These are phyloP conservation scores for Pseudochirops corinnae DNA, from an alignment of 2,797 vertebrate species.

Conservation along the genomic window DNA sequence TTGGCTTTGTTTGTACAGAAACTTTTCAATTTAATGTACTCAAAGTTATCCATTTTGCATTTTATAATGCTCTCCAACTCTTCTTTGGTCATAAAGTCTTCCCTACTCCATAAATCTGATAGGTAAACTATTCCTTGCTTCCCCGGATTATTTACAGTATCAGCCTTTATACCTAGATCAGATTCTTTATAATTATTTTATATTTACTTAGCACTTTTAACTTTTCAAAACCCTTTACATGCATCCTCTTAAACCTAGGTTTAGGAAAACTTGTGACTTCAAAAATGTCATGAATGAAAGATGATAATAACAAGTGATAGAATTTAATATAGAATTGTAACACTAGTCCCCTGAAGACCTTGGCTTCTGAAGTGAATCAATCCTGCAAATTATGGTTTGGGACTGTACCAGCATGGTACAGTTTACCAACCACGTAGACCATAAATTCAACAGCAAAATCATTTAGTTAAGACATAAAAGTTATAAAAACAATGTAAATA, in stretches of 20 bases:
- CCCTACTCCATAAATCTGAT: too few species aligned
- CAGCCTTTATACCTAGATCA: too few species aligned
- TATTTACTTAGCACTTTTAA: slow-evolving; percentile 29
- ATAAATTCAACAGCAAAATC: neutral
- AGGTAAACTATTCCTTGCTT: too few species aligned
- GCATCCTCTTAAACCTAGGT: slow-evolving; percentile 41
- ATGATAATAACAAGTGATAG: neutral
- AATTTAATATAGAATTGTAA: neutral
- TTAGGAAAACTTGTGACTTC: slow-evolving; percentile 30
- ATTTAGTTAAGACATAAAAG: neutral
- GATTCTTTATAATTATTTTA: too few species aligned
- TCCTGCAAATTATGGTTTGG: neutral
- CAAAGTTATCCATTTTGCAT: too few species aligned
- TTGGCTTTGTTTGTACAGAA: too few species aligned
- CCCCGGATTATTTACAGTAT: too few species aligned
- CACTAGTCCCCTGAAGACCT: neutral
- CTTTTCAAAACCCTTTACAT: slow-evolving; percentile 22
- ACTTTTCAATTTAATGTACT: too few species aligned
- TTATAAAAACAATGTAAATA: neutral
- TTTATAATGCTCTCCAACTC: too few species aligned
- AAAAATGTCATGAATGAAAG: neutral
- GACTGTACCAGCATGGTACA: neutral
- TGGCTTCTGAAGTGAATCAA: neutral
- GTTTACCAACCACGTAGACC: neutral
- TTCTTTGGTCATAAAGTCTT: too few species aligned